phyloP scores from a whole-genome alignment of 1,140 invertebrate genomes.

The Aphis craccivora region DNA sequence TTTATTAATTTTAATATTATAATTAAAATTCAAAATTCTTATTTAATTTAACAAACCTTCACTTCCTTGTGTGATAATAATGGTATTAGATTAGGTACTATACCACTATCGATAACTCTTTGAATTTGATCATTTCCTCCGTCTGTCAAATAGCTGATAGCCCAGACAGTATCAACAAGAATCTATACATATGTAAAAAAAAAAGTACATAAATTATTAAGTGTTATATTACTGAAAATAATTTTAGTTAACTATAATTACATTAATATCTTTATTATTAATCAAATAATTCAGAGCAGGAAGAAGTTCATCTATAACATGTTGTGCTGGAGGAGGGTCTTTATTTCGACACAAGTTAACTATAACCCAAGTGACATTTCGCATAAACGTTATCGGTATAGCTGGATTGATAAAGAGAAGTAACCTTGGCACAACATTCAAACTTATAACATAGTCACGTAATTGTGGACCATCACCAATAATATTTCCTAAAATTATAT shows the following conservation, averaged over 20 bases:
- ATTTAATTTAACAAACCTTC: conserved; percentile 71
- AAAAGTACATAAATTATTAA: conserved; percentile 51
- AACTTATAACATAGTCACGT: conserved; percentile 89
- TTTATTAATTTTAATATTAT: not conserved
- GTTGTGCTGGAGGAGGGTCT: conserved; percentile 86
- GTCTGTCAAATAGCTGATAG: conserved; percentile 97
- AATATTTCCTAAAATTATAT: conserved; percentile 70
- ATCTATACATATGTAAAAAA: conserved; percentile 75
- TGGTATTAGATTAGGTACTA: conserved; percentile 93
- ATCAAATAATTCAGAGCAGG: conserved; percentile 94
- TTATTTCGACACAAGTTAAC: conserved; percentile 97
- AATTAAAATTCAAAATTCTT: not conserved
- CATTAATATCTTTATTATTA: conserved; percentile 93
- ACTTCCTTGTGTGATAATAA: conserved; percentile 95
- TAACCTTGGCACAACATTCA: conserved; percentile 88
- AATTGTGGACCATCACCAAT: conserved; percentile 91
- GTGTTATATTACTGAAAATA: not conserved
- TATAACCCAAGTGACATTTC: conserved; percentile 98
- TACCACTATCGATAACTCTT: conserved; percentile 96
- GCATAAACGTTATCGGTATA: conserved; percentile 89
- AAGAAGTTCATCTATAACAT: conserved; percentile 91
- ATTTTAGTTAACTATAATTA: conserved; percentile 67
- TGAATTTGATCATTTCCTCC: conserved; percentile 99
- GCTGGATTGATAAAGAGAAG: conserved; percentile 91
- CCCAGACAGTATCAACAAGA: conserved; percentile 98